Evolutionary conservation across 2,113 vertebrate species (phyloP).

Genomic region (Gopherus flavomarginatus): DNA sequence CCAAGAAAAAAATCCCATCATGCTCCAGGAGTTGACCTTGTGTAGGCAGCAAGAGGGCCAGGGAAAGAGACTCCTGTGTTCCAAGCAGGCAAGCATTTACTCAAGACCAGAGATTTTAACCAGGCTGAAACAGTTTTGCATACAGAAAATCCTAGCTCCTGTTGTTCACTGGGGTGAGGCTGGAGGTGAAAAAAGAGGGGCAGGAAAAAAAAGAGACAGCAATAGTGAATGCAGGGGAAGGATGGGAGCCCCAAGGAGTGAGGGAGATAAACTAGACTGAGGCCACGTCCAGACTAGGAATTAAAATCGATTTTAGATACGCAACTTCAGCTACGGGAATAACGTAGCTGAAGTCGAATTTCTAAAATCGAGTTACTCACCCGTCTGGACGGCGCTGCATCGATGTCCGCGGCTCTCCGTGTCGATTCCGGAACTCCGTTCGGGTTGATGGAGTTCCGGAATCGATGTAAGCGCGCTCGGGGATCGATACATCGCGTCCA

Average conservation of each 20-base stretch:
- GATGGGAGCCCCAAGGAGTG: neutral
- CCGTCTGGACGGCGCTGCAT: too few species aligned
- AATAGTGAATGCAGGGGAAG: neutral
- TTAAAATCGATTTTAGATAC: too few species aligned
- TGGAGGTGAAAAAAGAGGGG: neutral
- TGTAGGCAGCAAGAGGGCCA: neutral
- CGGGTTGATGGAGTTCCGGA: too few species aligned
- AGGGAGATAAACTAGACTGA: neutral
- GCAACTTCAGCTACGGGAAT: too few species aligned
- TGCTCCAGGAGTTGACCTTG: neutral
- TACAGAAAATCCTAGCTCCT: neutral
- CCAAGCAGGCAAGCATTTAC: neutral
- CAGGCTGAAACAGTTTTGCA: neutral
- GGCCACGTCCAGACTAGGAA: too few species aligned
- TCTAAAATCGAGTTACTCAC: too few species aligned
- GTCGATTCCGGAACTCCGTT: too few species aligned
- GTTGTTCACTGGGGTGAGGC: neutral
- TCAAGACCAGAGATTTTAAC: neutral
- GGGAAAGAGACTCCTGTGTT: neutral
- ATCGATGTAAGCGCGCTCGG: too few species aligned
- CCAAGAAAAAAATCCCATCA: neutral
- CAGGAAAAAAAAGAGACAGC: neutral
- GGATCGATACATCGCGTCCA: too few species aligned
- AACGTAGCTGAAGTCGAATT: too few species aligned
- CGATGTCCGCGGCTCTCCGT: too few species aligned